Evolutionary conservation across 2,888 invertebrate species (phyloP), one percentile per base, ranked within the genome.

Genomic region (Leucoptera coffeella): DNA sequence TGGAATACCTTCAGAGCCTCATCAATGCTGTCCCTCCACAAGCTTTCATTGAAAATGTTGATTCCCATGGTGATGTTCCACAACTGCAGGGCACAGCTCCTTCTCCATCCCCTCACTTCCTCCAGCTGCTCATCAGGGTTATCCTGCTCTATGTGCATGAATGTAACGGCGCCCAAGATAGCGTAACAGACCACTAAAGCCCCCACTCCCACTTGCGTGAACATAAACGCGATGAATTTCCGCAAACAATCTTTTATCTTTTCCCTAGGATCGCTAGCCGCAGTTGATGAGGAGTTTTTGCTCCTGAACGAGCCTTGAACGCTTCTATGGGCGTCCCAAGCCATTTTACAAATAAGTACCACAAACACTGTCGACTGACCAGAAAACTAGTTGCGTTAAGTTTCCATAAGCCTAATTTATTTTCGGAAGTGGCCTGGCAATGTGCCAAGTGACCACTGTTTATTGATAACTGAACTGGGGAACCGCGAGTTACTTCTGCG

Each of bases 181-280:
- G 91, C 86, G 50, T 91, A 91, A 35, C 88, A 81, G 3, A 91
- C 87, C 23, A 91, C 85, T 11, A 91, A 65, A 6, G 86, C 90
- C 29, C 90, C 91, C 17, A 91, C 90, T 38, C 91, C 91, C 43
- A 86, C 84, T 74, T 90, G 90, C 5, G 91, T 91, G 62, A 88
- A 91, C 90, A 91, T 91, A 46, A 91, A 91, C 5, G 89, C 88
- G 29, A 88, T 80, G 39, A 89, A 75, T 54, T 89, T 89, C 22
- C 91, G 75, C 42, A 85, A 85, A 49, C 88, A 91, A 45, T 88
- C 85, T 54, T 87, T 88, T 29, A 90, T 77, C 44, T 82, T 83
- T 45, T 85, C 85, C 15, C 80, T 65, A 1, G 84, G 79, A 40
- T 83, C 82, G 43, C 75, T 74, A 30, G 75, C 78, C 22, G 75